These are phyloP conservation scores for Drosophila ananassae DNA, from an alignment of 1,140 invertebrate species.

Conservation along the genomic window DNA sequence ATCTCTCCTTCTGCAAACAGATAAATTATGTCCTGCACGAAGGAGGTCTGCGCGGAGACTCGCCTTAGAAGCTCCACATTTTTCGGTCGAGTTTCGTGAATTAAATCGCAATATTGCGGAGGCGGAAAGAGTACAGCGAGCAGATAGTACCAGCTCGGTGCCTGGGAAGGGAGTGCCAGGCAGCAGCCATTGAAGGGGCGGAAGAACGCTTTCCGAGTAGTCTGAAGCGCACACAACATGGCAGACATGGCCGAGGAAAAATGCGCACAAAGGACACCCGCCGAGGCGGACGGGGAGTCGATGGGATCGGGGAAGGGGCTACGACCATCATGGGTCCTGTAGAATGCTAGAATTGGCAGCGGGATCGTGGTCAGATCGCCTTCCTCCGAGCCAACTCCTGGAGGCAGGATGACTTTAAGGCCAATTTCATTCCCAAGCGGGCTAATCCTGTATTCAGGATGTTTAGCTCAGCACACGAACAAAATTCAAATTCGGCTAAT, in stretches of 20 bases:
- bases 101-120: no score
- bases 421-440: no score
- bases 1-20: conserved; percentile 78
- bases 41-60: conserved; percentile 16
- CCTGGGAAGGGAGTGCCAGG: not conserved
- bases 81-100: not conserved
- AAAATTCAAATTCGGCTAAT: no score
- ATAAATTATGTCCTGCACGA: conserved; percentile 78
- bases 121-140: conserved; percentile 6
- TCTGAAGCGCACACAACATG: conserved; percentile 34
- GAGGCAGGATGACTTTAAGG: no score
- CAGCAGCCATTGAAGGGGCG: conserved; percentile 8
- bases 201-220: conserved; percentile 53
- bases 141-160: conserved; percentile 33
- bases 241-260: conserved; percentile 50
- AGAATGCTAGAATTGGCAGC: no score
- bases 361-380: no score
- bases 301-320: no score
- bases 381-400: no score
- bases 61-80: not conserved
- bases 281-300: no score
- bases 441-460: no score
- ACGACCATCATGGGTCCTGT: no score
- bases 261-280: conserved; percentile 49
- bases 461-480: no score